These are phyloP conservation scores for Typhlichthys subterraneus DNA, from an alignment of 2,797 vertebrate genomes.

Conservation along the genomic window DNA sequence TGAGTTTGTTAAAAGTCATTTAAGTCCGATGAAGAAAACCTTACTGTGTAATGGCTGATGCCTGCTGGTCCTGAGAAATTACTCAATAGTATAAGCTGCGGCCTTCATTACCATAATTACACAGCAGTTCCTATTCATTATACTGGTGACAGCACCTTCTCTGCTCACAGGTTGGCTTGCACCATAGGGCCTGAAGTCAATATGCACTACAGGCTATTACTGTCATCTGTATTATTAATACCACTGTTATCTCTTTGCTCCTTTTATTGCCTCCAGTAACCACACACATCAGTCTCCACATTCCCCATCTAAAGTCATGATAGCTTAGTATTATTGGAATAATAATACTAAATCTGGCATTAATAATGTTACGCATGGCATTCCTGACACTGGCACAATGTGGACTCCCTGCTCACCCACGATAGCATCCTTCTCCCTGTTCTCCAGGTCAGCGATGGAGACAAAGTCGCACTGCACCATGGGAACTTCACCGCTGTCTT, in stretches of 20 bases:
- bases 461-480: slow-evolving; percentile 91
- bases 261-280: slow-evolving; percentile 56
- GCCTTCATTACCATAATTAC: slow-evolving; percentile 57
- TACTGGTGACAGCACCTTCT: slow-evolving; percentile 48
- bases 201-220: slow-evolving; percentile 57
- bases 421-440: slow-evolving; percentile 85
- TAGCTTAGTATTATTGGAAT: slow-evolving; percentile 37
- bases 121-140: slow-evolving; percentile 45
- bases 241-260: slow-evolving; percentile 58
- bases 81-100: slow-evolving; percentile 22
- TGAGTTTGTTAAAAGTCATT: slow-evolving; percentile 25
- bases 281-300: slow-evolving; percentile 38
- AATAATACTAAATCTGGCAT: slow-evolving; percentile 17
- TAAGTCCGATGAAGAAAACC: slow-evolving; percentile 31
- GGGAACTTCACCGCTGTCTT: slow-evolving; percentile 87
- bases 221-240: slow-evolving; percentile 64
- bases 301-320: slow-evolving; percentile 19
- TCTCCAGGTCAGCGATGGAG: slow-evolving; percentile 87
- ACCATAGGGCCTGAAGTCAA: slow-evolving; percentile 50
- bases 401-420: slow-evolving; percentile 79
- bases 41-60: slow-evolving; percentile 22
- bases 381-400: background rate
- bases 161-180: slow-evolving; percentile 24
- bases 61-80: slow-evolving; percentile 30
- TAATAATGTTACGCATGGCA: slow-evolving; percentile 24